Base-by-base conservation (phyloP, 2,888 invertebrate species). In the Pelosia muscerda region DNA sequence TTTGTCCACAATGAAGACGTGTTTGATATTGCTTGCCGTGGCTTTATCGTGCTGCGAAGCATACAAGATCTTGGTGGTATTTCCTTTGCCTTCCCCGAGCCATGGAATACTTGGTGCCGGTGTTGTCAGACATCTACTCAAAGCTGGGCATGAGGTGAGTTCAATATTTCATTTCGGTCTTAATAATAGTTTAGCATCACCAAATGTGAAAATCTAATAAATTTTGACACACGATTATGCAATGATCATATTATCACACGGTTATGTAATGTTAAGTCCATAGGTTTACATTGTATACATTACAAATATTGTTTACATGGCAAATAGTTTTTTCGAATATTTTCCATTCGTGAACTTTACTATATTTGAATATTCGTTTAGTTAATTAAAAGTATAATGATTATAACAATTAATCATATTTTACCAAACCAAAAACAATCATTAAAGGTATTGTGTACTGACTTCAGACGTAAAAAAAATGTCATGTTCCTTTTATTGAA, bases 111-210 rank as follows among this genome's bases (percentile, higher is more conserved):
- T 88, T 11, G 87, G 87, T 13, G 79, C 84, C 31, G 86, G 83
- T 11, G 67, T 81, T n/a, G 83, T 84, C 11, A 80, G 75, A 63
- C 73, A 80, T 63, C 66, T 88, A n/a, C 59, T 86, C 6, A 76
- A 81, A 5, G 85, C 84, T 68, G 87, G 86, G 25, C 85, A 87
- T 71, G 84, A 87, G 81, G 87, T 86, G n/a, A 67, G 26, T 31
- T 4, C 9, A 49, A 49, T 49, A 49, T 49, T 49, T 2, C 19
- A 42, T 42, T 3, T 42, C 5, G 19, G 42, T 42, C 15, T 19
- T 42, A 42, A 6, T 19, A 49, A 42, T 49, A n/a, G n/a, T n/a
- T n/a, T 19, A 49, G n/a, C n/a, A 49, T 49, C n/a, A n/a, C 49
- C 49, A 49, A 49, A 49, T 2, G 2, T n/a, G 49, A n/a, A 49